Evolutionary conservation across 2,888 invertebrate genomes (phyloP), one percentile per base, ranked within the genome.

Genomic region (Lochmaea capreae): DNA sequence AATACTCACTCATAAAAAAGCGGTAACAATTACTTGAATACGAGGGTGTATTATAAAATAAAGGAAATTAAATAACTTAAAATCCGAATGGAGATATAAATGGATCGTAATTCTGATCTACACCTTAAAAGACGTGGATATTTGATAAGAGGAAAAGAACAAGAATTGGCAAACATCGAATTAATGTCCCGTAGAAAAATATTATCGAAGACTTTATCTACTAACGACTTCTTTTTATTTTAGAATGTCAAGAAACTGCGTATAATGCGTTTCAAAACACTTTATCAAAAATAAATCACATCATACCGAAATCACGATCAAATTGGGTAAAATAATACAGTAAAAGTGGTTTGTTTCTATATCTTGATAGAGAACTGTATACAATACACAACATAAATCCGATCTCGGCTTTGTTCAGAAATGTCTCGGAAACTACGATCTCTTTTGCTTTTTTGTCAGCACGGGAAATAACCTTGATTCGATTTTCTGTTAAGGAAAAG

Each of bases 121-220:
- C 1, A 52, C 52, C 16, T 52, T 16, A n/a, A 52, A 16, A 8
- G 8, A 52, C 14, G 3, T 52, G 8, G 16, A 8, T 16, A 5
- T 8, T 8, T n/a, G 6, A 6, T 16, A 52, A 52, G 14, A 46
- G 8, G 16, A 52, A 52, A n/a, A 14, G 52, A 49, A 12, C 14
- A n/a, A 49, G 49, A 52, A 52, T 52, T 52, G 52, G 52, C 12
- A 16, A 52, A 52, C n/a, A 52, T 52, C 16, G 52, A 52, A 16
- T 52, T 52, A 52, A 52, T 52, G 52, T n/a, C 52, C 52, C n/a
- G 52, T 52, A 52, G 52, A 16, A 52, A 16, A 52, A n/a, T n/a
- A 8, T 52, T 52, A 8, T 52, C 14, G n/a, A 3, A 2, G 52
- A n/a, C 16, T 52, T 52, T 52, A 52, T 49, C n/a, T 2, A 14